Percentiles rank a stretch among this genome's conserved stretches.
Evolutionary conservation across 2,797 vertebrate genomes (phyloP).

Genomic region (Urocyon cinereoargenteus): DNA sequence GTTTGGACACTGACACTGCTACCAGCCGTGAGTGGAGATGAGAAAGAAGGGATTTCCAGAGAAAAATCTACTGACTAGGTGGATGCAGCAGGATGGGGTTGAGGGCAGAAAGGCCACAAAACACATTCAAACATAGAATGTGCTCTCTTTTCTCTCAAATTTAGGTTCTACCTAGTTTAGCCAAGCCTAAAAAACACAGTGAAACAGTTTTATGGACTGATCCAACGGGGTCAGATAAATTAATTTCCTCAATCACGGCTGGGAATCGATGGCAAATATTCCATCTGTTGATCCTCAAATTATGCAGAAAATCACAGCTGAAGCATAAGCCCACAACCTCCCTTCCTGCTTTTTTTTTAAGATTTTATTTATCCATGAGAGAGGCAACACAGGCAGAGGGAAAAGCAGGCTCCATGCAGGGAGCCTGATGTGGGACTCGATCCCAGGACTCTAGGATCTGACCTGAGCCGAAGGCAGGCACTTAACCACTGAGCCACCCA

Average conservation of each 20-base stretch:
- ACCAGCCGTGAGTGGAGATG: background rate
- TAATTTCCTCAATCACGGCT: background rate
- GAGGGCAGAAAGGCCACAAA: background rate
- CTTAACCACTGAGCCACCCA: no score
- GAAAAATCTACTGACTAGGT: background rate
- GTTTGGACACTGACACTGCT: background rate
- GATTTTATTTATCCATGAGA: no score
- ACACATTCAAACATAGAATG: background rate
- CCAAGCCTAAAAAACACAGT: background rate
- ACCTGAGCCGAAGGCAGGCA: no score
- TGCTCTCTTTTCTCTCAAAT: background rate
- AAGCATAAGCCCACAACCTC: background rate
- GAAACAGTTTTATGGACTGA: background rate
- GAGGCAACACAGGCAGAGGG: no score
- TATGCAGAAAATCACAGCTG: background rate
- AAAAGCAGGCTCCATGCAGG: no score
- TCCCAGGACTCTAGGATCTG: no score
- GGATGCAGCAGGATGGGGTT: background rate
- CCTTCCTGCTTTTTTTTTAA: background rate
- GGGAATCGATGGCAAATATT: background rate
- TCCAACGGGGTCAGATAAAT: background rate
- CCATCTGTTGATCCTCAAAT: background rate
- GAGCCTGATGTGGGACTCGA: no score
- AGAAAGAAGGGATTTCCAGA: slow-evolving; percentile 7
- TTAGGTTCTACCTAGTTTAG: background rate